phyloP scores from a whole-genome alignment of 2,888 invertebrate species.

The Stenolophus ochropezus region DNA sequence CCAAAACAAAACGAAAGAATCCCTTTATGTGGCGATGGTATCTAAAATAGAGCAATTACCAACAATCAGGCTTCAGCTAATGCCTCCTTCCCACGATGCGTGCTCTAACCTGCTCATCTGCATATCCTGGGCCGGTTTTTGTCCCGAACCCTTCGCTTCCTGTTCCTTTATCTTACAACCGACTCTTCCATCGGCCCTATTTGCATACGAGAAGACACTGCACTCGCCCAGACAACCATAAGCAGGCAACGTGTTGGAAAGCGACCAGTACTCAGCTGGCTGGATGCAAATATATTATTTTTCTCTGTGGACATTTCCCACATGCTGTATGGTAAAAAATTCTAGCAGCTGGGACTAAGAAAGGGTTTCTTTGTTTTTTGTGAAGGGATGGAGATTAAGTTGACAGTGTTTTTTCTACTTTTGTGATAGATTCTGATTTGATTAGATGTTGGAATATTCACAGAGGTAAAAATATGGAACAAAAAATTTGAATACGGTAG shows the following conservation, averaged over 20 bases:
- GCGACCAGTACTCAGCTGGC: not conserved
- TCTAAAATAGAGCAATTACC: slow-evolving; percentile 32
- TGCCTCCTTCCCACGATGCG: slow-evolving; percentile 50
- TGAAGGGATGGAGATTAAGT: not conserved
- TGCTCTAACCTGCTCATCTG: slow-evolving; percentile 52
- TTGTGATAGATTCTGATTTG: not conserved
- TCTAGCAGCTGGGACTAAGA: slow-evolving; percentile 63
- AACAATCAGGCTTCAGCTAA: slow-evolving; percentile 1
- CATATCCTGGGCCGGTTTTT: slow-evolving; percentile 62
- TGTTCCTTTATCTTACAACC: slow-evolving; percentile 63
- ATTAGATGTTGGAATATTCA: not conserved
- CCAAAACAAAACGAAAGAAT: not conserved
- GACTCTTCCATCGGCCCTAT: slow-evolving; percentile 63
- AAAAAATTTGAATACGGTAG: not conserved
- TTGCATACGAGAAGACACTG: slow-evolving; percentile 63
- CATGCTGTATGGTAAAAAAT: slow-evolving; percentile 63
- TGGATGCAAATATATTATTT: slow-evolving; percentile 62
- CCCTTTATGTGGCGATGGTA: not conserved
- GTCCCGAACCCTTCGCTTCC: slow-evolving; percentile 62
- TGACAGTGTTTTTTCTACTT: slow-evolving; percentile 26
- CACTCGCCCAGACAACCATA: slow-evolving; percentile 24
- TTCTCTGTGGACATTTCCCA: slow-evolving; percentile 65
- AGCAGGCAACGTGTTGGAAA: not conserved
- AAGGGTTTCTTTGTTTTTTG: slow-evolving; percentile 45
- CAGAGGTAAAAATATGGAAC: not conserved